phyloP scores from a whole-genome alignment of 2,888 invertebrate species.

The Drosophila imparisetae region DNA sequence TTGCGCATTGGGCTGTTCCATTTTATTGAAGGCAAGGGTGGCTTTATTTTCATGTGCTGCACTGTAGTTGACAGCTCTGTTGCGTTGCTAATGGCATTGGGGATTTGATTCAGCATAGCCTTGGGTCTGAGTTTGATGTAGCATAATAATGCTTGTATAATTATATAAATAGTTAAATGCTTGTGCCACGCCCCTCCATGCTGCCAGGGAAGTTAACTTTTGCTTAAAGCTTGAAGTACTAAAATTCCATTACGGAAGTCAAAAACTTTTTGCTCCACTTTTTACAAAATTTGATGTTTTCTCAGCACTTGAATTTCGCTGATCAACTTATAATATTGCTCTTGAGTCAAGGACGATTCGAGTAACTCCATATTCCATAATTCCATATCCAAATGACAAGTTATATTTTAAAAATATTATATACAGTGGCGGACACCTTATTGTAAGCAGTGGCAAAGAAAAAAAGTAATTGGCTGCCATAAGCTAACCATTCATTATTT shows the following conservation, averaged over 20 bases:
- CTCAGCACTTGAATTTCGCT: neutral
- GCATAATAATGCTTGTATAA: slow-evolving; percentile 57
- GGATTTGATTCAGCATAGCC: slow-evolving; percentile 43
- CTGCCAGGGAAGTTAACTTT: neutral
- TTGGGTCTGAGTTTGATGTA: slow-evolving; percentile 45
- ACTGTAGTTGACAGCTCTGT: slow-evolving; percentile 68
- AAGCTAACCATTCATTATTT: no score
- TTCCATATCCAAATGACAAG: neutral
- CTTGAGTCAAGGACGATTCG: neutral
- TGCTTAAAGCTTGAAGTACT: neutral
- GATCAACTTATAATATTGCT: neutral
- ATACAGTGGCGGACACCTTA: no score
- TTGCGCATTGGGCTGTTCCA: slow-evolving; percentile 47
- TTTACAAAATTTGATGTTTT: neutral
- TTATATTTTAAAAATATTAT: neutral
- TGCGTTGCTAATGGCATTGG: slow-evolving; percentile 64
- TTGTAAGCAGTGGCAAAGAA: no score
- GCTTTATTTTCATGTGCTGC: slow-evolving; percentile 33
- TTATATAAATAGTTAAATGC: slow-evolving; percentile 48
- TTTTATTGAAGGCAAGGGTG: slow-evolving; percentile 48
- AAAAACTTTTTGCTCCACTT: neutral
- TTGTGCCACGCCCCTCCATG: slow-evolving; percentile 9
- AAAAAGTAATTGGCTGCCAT: no score
- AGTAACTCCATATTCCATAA: neutral
- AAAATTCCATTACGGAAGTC: neutral